Evolutionary conservation across 92 coral and sea anemone genomes (phyloP), one percentile per base, ranked within the genome.

Genomic region (Parazoanthus atlanticus): DNA sequence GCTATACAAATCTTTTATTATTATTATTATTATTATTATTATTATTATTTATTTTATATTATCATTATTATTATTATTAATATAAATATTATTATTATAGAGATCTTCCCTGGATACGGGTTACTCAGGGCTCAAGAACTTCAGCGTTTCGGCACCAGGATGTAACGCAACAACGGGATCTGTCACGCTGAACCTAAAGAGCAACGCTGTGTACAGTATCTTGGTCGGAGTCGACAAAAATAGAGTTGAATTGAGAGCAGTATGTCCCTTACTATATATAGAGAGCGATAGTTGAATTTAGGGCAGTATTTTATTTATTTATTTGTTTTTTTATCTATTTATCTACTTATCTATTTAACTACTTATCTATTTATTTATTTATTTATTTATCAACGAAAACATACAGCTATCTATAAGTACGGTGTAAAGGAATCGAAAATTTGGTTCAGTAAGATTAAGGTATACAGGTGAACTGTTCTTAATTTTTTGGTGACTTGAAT

Each of bases 101-200:
- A 86, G 93, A 41, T 93, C 95, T 31, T n/a, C 88, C 33, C 54
- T 92, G 43, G 85, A 91, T 13, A 93, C 75, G 10, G 98, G 98
- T 8, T 93, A 83, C 79, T 90, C 96, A 25, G 98, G 96, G 30
- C 26, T 69, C 33, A 88, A 84, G 61, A 88, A 61, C 79, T 95
- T 95, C 64, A 81, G 67, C 16, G 70, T 95, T 23, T 38, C 83
- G 5, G 91, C 90, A 13, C 54, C 49, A 8, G 91, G 94, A 0
- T 77, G 75, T 49, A 93, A 92, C 66, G 93, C 86, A 33, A 74
- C 83, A 11, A 77, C 85, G 56, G 91, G 82, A 13, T 84, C 74
- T 4, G 66, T 87, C 54, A 40, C 72, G 40, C 31, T 93, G 38
- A n/a, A 61, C 40, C 85, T 95, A 69, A 90, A 93, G 61, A 94